Evolutionary conservation across 2,888 invertebrate genomes (phyloP).

Genomic region (Pedicia rivosa): DNA sequence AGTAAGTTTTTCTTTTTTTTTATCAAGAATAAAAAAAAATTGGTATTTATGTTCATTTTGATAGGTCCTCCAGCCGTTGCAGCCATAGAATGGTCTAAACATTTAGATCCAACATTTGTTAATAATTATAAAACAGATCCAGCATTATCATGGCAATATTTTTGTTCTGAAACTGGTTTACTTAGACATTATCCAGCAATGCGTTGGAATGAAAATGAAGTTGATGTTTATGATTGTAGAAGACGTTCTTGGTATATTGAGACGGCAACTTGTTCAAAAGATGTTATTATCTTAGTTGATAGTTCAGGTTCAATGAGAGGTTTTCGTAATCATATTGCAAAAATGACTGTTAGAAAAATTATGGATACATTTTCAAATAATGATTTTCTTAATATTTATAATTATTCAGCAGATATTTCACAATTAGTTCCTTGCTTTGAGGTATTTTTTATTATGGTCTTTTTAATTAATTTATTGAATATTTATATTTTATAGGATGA

Average conservation of each 20-base stretch:
- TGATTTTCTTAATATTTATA: conserved; percentile 89
- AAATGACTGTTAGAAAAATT: conserved; percentile 73
- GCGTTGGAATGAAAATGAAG: conserved; percentile 42
- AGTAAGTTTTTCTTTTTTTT: conserved; percentile 32
- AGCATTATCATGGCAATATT: conserved; percentile 92
- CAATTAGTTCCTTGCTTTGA: conserved; percentile 76
- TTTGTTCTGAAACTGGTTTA: conserved; percentile 87
- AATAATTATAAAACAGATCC: conserved; percentile 81
- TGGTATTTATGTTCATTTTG: conserved; percentile 12
- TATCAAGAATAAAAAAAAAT: conserved; percentile 1
- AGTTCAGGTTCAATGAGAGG: conserved; percentile 96
- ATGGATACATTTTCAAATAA: conserved; percentile 94
- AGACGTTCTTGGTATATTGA: conserved; percentile 92
- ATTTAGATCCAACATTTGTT: conserved; percentile 64
- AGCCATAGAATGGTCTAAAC: conserved; percentile 84
- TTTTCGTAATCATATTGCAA: conserved; percentile 54
- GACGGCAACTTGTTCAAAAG: conserved; percentile 95
- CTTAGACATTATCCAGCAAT: conserved; percentile 82
- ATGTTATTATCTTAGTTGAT: conserved; percentile 88
- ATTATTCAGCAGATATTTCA: conserved; percentile 53
- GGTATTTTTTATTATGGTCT: conserved; percentile 1
- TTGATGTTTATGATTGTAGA: conserved; percentile 83
- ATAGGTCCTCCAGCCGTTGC: conserved; percentile 41
- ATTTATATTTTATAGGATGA: conserved; percentile 29
- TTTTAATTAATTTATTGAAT: neutral